Evolutionary conservation across 2,797 vertebrate genomes (phyloP).

Genomic region (Calcarius lapponicus): DNA sequence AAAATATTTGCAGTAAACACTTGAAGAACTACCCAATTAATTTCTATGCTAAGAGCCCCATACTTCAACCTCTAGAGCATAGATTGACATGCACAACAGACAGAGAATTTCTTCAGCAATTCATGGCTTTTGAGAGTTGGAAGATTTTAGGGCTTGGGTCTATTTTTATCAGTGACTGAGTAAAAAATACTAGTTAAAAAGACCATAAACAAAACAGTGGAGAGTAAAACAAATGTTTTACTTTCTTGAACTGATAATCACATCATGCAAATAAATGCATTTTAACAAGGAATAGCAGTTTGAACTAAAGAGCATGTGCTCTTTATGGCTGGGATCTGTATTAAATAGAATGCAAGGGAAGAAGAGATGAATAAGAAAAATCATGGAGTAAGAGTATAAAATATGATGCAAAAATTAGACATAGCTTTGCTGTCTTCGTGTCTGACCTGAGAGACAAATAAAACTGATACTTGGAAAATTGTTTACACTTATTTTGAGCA

Average conservation of each 20-base stretch:
- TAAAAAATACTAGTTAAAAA: background rate
- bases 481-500: background rate
- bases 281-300: background rate
- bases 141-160: background rate
- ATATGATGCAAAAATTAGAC: background rate
- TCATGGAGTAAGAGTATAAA: background rate
- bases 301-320: background rate
- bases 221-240: background rate
- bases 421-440: accelerated
- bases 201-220: background rate
- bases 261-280: background rate
- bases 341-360: background rate
- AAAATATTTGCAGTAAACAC: background rate
- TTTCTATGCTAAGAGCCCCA: background rate
- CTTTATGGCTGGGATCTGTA: background rate
- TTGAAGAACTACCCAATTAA: background rate
- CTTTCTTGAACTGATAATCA: background rate
- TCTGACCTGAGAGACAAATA: background rate
- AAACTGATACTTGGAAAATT: background rate
- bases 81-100: background rate
- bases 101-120: background rate
- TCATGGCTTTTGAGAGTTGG: background rate
- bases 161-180: background rate
- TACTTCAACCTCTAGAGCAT: background rate
- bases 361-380: background rate